Base-by-base conservation (phyloP, 2,797 vertebrate genomes). In the Pseudomugil tenellus region DNA sequence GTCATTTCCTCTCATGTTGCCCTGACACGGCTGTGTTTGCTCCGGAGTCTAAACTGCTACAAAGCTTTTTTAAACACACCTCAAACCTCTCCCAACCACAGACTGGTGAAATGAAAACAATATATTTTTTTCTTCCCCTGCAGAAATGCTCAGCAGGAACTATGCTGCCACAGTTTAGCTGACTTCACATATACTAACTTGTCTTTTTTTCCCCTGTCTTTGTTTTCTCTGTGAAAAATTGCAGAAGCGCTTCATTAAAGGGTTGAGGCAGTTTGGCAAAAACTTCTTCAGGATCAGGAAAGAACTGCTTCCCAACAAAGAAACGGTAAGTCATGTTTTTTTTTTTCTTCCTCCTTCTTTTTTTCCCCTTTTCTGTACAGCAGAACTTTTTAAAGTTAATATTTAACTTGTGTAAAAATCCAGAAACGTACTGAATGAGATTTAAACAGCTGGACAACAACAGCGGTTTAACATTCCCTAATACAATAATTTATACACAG, bases 231-330 rank as follows among this genome's bases (percentile, higher is more conserved):
- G 19, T 67, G 49, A 81, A 85, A 82, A 83, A 74, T 80, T 89
- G 84, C 93, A 99, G 98, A 99, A 99, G 87, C 96, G 98, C 84
- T 99, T 99, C 91, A 98, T 99, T 92, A 99, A 99, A 92, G 98
- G 98, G 34, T 92, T 99, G 84, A 91, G 98, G 88, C 98, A 99
- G 89, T 99, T 98, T 84, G 98, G 98, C 87, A 99, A 99, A 95
- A 99, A 99, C 96, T 99, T 99, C 95, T 99, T 99, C 94, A 95
- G 97, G 93, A 99, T 99, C 92, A 94, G 97, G 82, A 99, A 99
- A 93, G 98, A 99, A 90, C 94, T 99, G 87, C 96, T 99, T 79
- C 98, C 98, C 84, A 98, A 95, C 94, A 99, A 99, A 95, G 98
- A 99, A 91, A 99, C 98, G 34, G 98, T 99, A 90, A 95, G 96